Base-by-base conservation (phyloP, 2,113 vertebrate genomes). In the Pycnonotus jocosus region DNA sequence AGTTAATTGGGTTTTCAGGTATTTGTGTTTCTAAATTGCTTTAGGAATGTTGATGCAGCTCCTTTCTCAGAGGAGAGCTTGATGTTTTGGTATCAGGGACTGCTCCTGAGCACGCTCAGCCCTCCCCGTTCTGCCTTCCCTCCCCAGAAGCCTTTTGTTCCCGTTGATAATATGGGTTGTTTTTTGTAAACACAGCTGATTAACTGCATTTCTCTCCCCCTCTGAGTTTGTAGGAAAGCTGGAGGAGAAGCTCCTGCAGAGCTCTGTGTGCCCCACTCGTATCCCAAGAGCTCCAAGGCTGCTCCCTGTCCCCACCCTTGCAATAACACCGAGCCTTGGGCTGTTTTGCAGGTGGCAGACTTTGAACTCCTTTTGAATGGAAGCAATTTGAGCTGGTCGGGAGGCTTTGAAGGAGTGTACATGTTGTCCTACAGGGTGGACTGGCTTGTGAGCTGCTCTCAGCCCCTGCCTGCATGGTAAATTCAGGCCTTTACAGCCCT, bases 81-180 rank as follows among this genome's bases (percentile, higher is more conserved):
- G 45, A 12, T 7, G 10, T 33, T 80, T 45, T 47, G 56, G 0
- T 27, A 3, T 6, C 3, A 0, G 21, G 20, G 24, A 13, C 37
- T 64, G 30, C 53, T 58, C 10, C 42, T n/a, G 81, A 74, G 60
- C 47, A 23, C 1, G 0, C 27, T 31, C 31, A 4, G 45, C 47
- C 19, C n/a, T 33, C 31, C 19, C 66, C 27, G 2, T 22, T 51
- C 30, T 51, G 8, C 66, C 78, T 54, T 42, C 38, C 53, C 19
- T 83, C 31, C 37, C 38, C 17, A 3, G 45, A 23, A 89, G 8
- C 22, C 11, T n/a, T 73, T 77, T 51, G 31, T 60, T 90, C 74
- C 47, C 48, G 8, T 54, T 50, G 30, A 18, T 83, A 71, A 38
- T 2, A 24, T 0, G 2, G 44, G 3, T 72, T 37, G 24, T 5